Percentiles rank a stretch among this genome's conserved stretches.
phyloP scores from a whole-genome alignment of 2,113 vertebrate species.

The Tinamus guttatus region DNA sequence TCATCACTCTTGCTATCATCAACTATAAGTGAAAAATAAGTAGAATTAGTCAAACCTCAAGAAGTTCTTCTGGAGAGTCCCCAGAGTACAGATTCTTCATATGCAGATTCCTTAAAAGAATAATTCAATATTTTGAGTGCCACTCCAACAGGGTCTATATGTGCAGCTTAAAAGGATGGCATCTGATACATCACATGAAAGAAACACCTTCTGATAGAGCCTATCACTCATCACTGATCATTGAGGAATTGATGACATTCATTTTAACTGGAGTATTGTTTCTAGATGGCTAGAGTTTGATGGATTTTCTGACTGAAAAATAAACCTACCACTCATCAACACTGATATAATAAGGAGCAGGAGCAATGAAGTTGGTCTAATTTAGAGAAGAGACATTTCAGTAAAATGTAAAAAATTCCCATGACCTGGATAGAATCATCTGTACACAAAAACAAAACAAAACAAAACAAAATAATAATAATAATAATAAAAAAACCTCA shows the following conservation, averaged over 20 bases:
- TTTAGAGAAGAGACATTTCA: not conserved
- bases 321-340: not conserved
- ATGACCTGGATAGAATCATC: too few species aligned
- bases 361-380: not conserved
- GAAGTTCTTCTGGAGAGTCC: not conserved
- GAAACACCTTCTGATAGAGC: not conserved
- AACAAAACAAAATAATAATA: too few species aligned
- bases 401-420: not conserved
- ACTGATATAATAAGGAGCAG: not conserved
- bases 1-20: not conserved
- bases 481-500: not conserved
- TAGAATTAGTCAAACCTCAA: not conserved
- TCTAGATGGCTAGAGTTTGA: not conserved
- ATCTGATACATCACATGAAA: accelerated
- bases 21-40: not conserved
- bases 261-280: not conserved
- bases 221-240: not conserved
- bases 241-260: not conserved
- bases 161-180: not conserved
- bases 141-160: not conserved
- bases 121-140: not conserved
- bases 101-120: not conserved
- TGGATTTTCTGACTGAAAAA: not conserved
- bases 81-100: accelerated
- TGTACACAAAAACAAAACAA: too few species aligned